These are phyloP conservation scores for Lipotes vexillifer DNA, from an alignment of 2,113 vertebrate species.

Conservation along the genomic window DNA sequence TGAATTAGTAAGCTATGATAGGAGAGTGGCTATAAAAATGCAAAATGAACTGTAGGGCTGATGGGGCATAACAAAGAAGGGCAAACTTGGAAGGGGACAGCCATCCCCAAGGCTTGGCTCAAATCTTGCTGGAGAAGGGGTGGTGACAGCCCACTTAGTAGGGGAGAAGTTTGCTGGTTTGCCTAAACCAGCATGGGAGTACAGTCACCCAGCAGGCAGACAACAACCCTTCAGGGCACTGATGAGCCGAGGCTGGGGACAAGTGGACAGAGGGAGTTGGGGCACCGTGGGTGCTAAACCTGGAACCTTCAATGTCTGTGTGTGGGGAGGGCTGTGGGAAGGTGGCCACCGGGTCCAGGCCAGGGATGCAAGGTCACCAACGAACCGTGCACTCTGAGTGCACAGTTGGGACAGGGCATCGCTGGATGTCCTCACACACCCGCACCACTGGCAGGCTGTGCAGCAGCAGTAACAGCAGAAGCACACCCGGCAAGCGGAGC, in stretches of 20 bases:
- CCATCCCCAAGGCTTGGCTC: neutral
- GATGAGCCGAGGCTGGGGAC: rapidly evolving
- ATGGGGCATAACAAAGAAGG: neutral
- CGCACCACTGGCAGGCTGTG: neutral
- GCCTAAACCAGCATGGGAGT: no score
- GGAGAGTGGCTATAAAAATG: neutral
- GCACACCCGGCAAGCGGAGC: no score
- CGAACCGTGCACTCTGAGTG: neutral
- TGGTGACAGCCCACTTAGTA: no score
- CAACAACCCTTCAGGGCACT: neutral
- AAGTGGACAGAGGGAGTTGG: neutral
- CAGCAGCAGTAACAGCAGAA: neutral
- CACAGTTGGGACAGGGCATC: neutral
- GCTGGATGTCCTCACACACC: neutral
- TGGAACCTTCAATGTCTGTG: neutral
- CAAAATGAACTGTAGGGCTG: neutral
- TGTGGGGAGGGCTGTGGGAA: neutral
- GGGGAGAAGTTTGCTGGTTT: neutral
- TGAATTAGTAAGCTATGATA: neutral
- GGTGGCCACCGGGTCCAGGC: no score
- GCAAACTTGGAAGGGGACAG: neutral
- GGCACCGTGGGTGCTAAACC: neutral
- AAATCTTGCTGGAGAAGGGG: neutral
- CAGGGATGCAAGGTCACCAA: neutral
- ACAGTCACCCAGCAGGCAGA: neutral